phyloP scores from a whole-genome alignment of 2,797 vertebrate genomes.

The Epinephelus awoara region DNA sequence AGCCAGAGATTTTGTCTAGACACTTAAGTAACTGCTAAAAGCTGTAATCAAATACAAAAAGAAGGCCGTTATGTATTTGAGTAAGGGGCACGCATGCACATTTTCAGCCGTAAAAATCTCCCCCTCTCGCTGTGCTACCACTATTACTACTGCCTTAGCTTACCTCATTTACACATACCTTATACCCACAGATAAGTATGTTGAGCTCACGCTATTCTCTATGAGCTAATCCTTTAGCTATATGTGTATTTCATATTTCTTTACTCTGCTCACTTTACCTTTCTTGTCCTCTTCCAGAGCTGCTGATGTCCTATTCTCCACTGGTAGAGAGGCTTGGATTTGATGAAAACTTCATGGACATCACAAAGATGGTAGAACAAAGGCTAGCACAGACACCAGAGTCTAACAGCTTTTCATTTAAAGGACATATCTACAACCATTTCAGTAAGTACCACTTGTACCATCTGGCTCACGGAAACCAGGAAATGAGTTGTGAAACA shows the following conservation, averaged over 20 bases:
- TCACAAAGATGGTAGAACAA: constrained; percentile 89
- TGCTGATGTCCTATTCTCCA: constrained; percentile 90
- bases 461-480: constrained; percentile 60
- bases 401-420: constrained; percentile 68
- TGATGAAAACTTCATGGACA: constrained; percentile 95
- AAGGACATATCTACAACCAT: constrained; percentile 89
- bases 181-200: neutral
- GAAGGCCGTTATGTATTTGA: neutral
- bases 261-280: constrained; percentile 31
- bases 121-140: neutral
- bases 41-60: neutral
- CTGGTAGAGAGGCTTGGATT: constrained; percentile 93
- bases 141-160: neutral
- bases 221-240: neutral
- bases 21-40: neutral
- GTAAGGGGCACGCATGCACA: neutral
- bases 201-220: neutral
- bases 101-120: neutral
- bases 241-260: neutral
- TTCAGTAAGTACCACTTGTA: constrained; percentile 76
- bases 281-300: constrained; percentile 78
- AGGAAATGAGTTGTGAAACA: constrained; percentile 59
- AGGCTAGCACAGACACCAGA: constrained; percentile 72
- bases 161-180: neutral
- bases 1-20: neutral